phyloP scores from a whole-genome alignment of 2,888 invertebrate species.

The Agonopterix arenella region DNA sequence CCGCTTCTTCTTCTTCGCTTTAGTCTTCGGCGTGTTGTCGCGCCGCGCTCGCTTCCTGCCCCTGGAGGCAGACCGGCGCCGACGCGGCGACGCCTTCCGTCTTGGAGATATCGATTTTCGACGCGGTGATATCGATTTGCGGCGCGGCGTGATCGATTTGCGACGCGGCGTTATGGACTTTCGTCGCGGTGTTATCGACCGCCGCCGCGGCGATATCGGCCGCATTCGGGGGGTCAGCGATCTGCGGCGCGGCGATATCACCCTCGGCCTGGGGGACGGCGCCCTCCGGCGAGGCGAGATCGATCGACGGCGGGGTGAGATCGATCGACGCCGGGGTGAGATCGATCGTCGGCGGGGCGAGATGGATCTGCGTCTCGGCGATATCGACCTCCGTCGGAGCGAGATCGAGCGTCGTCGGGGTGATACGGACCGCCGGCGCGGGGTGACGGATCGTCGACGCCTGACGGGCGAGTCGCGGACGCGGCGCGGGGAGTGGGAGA shows the following conservation, averaged over 20 bases:
- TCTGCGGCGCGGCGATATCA: constrained; percentile 31
- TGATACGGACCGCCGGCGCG: constrained; percentile 6
- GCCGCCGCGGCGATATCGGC: constrained; percentile 18
- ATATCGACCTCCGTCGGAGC: constrained; percentile 21
- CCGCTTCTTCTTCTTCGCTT: constrained; percentile 46
- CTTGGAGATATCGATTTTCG: constrained; percentile 19
- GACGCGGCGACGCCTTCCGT: constrained; percentile 33
- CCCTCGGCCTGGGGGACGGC: constrained; percentile 24
- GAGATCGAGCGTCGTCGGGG: constrained; percentile 23
- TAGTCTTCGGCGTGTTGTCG: constrained; percentile 24
- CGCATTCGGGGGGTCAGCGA: constrained; percentile 25
- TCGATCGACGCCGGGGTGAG: constrained; percentile 37
- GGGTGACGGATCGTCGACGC: constrained; percentile 24
- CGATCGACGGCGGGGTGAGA: constrained; percentile 23
- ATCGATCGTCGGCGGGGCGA: constrained; percentile 11
- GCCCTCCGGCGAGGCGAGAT: constrained; percentile 28
- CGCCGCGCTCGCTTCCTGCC: constrained; percentile 33
- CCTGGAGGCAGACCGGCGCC: constrained; percentile 27
- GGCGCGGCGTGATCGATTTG: constrained; percentile 6
- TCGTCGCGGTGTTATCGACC: constrained; percentile 12
- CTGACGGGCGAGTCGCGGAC: constrained; percentile 6
- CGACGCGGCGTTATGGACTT: constrained; percentile 14
- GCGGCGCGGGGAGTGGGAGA: constrained; percentile 2
- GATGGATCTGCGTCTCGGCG: constrained; percentile 20
- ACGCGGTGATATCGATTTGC: constrained; percentile 27